Conservation (phyloP, 2,113 vertebrate genomes). For the Colius striatus region DNA sequence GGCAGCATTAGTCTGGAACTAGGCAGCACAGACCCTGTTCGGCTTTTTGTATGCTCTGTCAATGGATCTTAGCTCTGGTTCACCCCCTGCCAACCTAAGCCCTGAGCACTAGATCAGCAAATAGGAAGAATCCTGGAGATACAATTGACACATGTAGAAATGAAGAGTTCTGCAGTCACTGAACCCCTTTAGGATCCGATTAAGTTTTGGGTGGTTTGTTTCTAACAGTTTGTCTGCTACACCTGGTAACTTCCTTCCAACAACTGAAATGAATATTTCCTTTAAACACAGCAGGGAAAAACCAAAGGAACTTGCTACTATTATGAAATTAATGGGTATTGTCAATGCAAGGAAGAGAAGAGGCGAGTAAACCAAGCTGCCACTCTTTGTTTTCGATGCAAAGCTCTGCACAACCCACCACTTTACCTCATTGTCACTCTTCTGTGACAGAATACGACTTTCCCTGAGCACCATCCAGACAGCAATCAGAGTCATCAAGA, state of each 20-base stretch:
- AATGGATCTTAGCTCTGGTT: not conserved
- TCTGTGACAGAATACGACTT: conserved; percentile 91
- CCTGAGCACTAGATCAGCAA: not conserved
- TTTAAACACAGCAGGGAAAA: not conserved
- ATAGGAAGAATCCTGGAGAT: not conserved
- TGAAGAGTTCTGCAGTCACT: not conserved
- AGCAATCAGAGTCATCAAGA: conserved; percentile 92
- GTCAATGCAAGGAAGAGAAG: not conserved
- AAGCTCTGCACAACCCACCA: not conserved
- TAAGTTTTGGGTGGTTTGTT: not conserved
- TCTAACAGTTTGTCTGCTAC: not conserved
- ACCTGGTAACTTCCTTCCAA: not conserved
- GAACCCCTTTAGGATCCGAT: not conserved
- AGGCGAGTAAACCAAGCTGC: not conserved
- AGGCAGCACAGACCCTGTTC: not conserved
- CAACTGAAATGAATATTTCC: not conserved
- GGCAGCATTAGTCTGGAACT: not conserved
- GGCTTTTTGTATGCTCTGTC: not conserved
- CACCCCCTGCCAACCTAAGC: not conserved
- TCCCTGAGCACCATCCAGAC: conserved; percentile 94
- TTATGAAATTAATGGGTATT: not conserved
- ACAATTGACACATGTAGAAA: rapidly evolving
- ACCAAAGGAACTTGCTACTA: not conserved
- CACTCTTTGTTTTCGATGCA: not conserved
- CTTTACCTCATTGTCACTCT: conserved; percentile 94